Evolutionary conservation across 92 coral and sea anemone species (phyloP).

Genomic region (Metridium senile): DNA sequence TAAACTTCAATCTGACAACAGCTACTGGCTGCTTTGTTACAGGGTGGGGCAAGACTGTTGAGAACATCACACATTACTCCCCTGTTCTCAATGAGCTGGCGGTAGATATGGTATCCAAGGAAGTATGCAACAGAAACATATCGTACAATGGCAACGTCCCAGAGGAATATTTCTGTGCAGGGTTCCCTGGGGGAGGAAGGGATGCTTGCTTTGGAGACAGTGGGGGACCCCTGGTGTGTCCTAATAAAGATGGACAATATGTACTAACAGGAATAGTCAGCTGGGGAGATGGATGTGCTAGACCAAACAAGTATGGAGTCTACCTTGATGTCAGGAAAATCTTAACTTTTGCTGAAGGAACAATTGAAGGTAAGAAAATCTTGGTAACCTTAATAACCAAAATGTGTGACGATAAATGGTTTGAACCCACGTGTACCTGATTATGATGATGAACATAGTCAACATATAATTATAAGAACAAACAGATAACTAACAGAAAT

Average conservation of each 20-base stretch:
- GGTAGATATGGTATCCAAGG: slow-evolving; percentile 72
- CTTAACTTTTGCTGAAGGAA: slow-evolving; percentile 73
- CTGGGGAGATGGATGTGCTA: slow-evolving; percentile 94
- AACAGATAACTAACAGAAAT: too few species aligned
- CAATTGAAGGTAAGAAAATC: slow-evolving; percentile 1
- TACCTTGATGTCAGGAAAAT: slow-evolving; percentile 79
- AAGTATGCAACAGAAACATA: slow-evolving; percentile 73
- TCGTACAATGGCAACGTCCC: slow-evolving; percentile 71
- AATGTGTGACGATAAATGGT: too few species aligned
- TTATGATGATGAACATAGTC: too few species aligned
- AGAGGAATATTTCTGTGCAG: slow-evolving; percentile 83
- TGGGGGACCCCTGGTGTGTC: slow-evolving; percentile 89
- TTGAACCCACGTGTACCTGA: too few species aligned
- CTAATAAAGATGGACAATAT: slow-evolving; percentile 68
- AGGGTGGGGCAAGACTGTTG: slow-evolving; percentile 87
- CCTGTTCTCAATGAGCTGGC: slow-evolving; percentile 83
- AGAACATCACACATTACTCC: slow-evolving; percentile 44
- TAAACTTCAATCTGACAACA: slow-evolving; percentile 46
- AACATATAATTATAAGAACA: too few species aligned
- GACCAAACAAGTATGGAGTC: slow-evolving; percentile 90
- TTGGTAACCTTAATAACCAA: neutral
- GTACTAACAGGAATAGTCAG: slow-evolving; percentile 86
- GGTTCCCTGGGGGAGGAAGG: slow-evolving; percentile 67
- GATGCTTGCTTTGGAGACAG: slow-evolving; percentile 86
- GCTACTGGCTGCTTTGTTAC: slow-evolving; percentile 78